phyloP scores from a whole-genome alignment of 2,113 vertebrate genomes.

The Hippoglossus stenolepis region DNA sequence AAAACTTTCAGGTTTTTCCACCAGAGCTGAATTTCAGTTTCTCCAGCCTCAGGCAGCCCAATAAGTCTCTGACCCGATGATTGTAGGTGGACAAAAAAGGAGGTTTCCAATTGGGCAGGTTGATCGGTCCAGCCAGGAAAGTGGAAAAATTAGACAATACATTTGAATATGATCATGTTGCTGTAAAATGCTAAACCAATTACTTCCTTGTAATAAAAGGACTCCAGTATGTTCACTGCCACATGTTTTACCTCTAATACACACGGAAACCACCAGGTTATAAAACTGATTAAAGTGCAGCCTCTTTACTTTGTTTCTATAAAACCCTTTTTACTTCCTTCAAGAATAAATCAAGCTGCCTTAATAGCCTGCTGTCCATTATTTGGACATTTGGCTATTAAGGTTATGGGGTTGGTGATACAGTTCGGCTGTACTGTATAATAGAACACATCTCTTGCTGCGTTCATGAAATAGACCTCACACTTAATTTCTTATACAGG shows the following conservation, averaged over 20 bases:
- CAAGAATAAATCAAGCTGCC: constrained; percentile 31
- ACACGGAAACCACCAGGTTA: constrained; percentile 10
- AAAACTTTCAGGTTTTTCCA: too few species aligned
- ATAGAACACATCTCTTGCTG: background rate
- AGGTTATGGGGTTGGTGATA: constrained; percentile 31
- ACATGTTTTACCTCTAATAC: constrained; percentile 5
- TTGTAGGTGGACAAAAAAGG: too few species aligned
- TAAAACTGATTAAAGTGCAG: constrained; percentile 30
- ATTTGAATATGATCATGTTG: too few species aligned
- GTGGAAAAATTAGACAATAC: too few species aligned
- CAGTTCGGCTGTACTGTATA: background rate
- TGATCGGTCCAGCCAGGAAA: too few species aligned
- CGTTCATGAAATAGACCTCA: constrained; percentile 9
- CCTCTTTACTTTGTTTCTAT: constrained; percentile 28
- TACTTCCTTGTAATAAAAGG: too few species aligned
- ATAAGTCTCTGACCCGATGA: too few species aligned
- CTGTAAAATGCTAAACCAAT: too few species aligned
- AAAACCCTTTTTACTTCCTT: too few species aligned
- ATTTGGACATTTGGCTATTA: constrained; percentile 33
- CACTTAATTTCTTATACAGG: constrained; percentile 10
- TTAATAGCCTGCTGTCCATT: constrained; percentile 14
- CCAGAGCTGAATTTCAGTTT: too few species aligned
- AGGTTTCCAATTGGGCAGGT: too few species aligned
- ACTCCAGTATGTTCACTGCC: background rate
- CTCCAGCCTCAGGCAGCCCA: too few species aligned